Evolutionary conservation across 2,113 vertebrate species (phyloP), one percentile per base, ranked within the genome.

Genomic region (Rhinoderma darwinii): DNA sequence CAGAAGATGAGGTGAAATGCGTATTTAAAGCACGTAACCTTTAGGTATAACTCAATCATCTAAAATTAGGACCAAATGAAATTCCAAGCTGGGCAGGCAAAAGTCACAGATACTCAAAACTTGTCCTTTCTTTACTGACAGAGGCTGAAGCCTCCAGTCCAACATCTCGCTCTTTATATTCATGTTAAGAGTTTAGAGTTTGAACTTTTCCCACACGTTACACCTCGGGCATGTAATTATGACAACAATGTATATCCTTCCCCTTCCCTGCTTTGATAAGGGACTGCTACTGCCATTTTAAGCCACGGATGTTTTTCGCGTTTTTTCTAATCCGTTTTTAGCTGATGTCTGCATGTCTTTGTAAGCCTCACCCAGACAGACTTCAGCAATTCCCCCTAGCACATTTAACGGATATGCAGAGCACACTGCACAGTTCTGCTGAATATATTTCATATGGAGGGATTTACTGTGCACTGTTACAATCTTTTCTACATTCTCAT

Each of bases 281-380:
- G 80, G 66, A 86, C 63, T 72, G 47, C 76, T 56, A 68, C 61
- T 86, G 63, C 44, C 75, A 72, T 86, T 86, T 86, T 86, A 86
- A 86, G 47, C 75, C 75, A 27, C 32, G 76, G 76, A 86, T 86
- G 32, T 70, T 79, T 86, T 80, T 70, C 25, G 27, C 44, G 35
- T 80, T 68, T 83, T 86, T 80, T 80, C 84, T 54, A 63, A 86
- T 80, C 84, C 84, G 79, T 86, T 80, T 85, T 86, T 86, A 86
- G 84, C 84, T 86, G 84, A 86, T 80, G 84, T 86, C 44, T 86
- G 84, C 84, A 86, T 86, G 84, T 86, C 84, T 59, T 72, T 50
- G 35, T 78, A 51, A 80, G 76, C 84, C 84, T 79, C 84, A 86
- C 76, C 84, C 84, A 86, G 76, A 86, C 63, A 80, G 61, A 70